Conservation (phyloP, 2,797 vertebrate genomes). For the Antennarius maculatus region DNA sequence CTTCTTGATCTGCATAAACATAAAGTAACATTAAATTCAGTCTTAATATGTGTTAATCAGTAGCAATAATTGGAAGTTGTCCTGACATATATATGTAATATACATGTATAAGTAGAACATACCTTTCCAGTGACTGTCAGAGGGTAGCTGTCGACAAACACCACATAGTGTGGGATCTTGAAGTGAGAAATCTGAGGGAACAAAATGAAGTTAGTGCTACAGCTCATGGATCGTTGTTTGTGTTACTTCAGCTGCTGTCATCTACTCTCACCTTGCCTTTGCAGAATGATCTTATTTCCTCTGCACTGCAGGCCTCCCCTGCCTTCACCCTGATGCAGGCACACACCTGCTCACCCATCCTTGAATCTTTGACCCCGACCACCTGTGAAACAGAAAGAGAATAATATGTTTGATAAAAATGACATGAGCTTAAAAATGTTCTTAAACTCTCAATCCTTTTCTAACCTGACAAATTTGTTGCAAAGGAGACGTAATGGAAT, state of each 20-base stretch:
- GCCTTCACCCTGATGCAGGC: conserved; percentile 84
- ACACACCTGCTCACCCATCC: conserved; percentile 91
- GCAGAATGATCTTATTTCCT: conserved; percentile 88
- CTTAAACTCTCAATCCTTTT: too few species aligned
- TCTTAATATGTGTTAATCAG: neutral
- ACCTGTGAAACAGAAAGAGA: conserved; percentile 76
- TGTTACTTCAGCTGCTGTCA: too few species aligned
- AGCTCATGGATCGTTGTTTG: too few species aligned
- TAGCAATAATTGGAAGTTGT: too few species aligned
- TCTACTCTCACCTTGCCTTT: conserved; percentile 87
- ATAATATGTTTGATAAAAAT: too few species aligned
- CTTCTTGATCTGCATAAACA: conserved; percentile 85
- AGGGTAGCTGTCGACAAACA: conserved; percentile 84
- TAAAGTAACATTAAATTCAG: neutral
- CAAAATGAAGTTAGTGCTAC: too few species aligned
- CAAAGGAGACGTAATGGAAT: too few species aligned
- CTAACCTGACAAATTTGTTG: too few species aligned
- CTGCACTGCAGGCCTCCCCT: conserved; percentile 72
- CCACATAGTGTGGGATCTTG: conserved; percentile 88
- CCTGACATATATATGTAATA: neutral
- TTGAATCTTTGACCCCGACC: conserved; percentile 87
- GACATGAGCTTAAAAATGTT: too few species aligned
- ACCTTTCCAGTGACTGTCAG: conserved; percentile 90
- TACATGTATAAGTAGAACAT: conserved; percentile 1
- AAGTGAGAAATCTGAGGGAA: conserved; percentile 87